These are phyloP conservation scores for Pelecanus crispus DNA, from an alignment of 2,113 vertebrate genomes.

Conservation along the genomic window DNA sequence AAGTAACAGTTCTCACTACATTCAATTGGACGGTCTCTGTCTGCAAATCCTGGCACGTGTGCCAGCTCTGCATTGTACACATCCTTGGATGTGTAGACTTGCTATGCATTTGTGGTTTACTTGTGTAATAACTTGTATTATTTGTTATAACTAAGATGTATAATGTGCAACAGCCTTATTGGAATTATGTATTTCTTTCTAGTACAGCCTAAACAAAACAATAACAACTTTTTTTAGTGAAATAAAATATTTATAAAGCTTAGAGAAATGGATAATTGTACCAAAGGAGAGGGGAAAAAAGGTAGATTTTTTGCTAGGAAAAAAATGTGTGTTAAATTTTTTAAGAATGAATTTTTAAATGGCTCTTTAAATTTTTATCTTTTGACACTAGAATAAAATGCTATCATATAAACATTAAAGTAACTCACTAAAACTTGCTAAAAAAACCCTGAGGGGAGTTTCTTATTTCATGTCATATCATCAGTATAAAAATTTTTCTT, in stretches of 20 bases:
- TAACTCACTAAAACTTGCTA: not conserved
- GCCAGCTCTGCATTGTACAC: not conserved
- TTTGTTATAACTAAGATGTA: not conserved
- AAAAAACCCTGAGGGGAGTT: too few relatives aligned
- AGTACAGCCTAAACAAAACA: not conserved
- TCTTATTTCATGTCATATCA: not conserved
- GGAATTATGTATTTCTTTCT: not conserved
- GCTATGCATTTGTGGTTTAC: fast-evolving
- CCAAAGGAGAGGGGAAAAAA: not conserved
- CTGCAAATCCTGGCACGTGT: not conserved
- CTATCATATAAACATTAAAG: not conserved
- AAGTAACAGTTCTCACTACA: not conserved
- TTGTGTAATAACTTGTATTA: not conserved
- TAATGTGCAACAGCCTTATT: not conserved
- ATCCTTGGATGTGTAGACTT: not conserved
- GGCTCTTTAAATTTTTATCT: not conserved
- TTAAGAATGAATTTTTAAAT: not conserved
- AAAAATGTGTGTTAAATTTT: not conserved
- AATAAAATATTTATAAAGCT: not conserved
- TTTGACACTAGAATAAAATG: not conserved
- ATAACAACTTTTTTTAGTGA: not conserved
- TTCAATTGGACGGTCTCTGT: not conserved
- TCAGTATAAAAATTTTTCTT: not conserved
- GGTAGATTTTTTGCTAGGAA: not conserved
- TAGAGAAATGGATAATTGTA: not conserved